Base-by-base conservation (phyloP, 2,888 invertebrate genomes). In the Monochamus alternatus region DNA sequence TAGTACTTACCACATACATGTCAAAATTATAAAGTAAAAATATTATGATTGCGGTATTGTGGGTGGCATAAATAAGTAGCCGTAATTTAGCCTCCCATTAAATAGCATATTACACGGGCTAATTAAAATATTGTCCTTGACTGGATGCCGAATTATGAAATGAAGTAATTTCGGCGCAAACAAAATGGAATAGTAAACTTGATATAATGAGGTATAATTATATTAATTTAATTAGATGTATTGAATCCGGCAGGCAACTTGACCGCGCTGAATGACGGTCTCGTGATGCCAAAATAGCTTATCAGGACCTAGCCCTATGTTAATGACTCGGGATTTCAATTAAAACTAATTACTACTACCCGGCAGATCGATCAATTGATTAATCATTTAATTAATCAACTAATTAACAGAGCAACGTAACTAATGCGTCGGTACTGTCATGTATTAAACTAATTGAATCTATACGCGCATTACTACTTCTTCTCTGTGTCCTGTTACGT, bases 271-370 rank as follows among this genome's bases (percentile, higher is more conserved):
- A 81, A 83, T 80, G 79, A 81, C 82, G 81, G 78, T 82, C 81
- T 82, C 82, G 81, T 82, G 83, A 83, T 85, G 84, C 80, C 83
- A 80, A 89, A 91, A 90, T 91, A 89, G 90, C 91, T 91, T 91
- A 91, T 89, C 88, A 84, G 89, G 88, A 89, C 84, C 38, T 88
- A 90, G 90, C 88, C 89, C 90, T 80, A 91, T 90, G 91, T 90
- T 91, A 91, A 91, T 91, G 92, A 92, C 91, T 92, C 90, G 86
- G 92, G 92, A 92, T 92, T 92, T 92, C 92, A 93, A 93, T 93
- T 93, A 92, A 91, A 91, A 88, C 88, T 88, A 89, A 88, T 89
- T 89, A 89, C 87, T 82, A 85, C 86, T 85, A 85, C 86, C 86
- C 87, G 86, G 85, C 87, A 87, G 87, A 87, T 87, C 88, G 88